A percentile compares a stretch with the other conserved stretches of the same genome.
phyloP scores from a whole-genome alignment of 1,140 invertebrate species.

The Neodiprion pinetum region DNA sequence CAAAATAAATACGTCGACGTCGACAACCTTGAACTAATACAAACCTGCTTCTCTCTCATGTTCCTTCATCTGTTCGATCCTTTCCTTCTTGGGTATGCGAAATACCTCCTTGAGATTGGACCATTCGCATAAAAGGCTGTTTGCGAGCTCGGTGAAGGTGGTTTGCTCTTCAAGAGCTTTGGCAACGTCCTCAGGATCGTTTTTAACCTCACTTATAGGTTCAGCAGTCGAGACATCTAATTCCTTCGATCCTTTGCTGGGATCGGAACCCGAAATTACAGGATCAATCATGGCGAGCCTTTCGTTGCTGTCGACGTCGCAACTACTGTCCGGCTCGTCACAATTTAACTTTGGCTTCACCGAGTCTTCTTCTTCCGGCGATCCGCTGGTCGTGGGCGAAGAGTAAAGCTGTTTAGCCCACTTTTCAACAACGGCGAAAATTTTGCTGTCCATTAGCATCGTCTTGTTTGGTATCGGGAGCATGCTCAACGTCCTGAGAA shows the following conservation, averaged over 20 bases:
- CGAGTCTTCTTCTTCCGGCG: conserved; percentile 55
- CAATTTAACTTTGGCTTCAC: conserved; percentile 24
- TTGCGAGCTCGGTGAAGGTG: conserved; percentile 67
- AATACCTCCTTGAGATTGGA: conserved; percentile 86
- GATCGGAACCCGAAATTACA: neutral
- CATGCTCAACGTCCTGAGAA: conserved; percentile 80
- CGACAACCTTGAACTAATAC: conserved; percentile 22
- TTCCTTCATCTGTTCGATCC: conserved; percentile 91
- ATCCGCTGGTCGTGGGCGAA: conserved; percentile 48
- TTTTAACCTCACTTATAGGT: conserved; percentile 24
- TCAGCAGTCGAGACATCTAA: conserved; percentile 31
- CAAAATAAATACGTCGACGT: neutral
- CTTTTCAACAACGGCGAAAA: conserved; percentile 81
- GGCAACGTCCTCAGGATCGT: conserved; percentile 42
- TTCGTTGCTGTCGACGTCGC: conserved; percentile 35
- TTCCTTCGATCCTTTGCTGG: conserved; percentile 30
- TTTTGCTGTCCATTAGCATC: conserved; percentile 90
- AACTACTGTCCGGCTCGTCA: conserved; percentile 13
- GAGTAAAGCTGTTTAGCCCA: conserved; percentile 68
- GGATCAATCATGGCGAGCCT: neutral
- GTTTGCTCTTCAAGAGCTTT: conserved; percentile 39
- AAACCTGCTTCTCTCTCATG: conserved; percentile 85
- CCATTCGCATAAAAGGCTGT: conserved; percentile 77
- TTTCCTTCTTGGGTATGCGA: conserved; percentile 93
- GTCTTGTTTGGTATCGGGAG: conserved; percentile 94